Evolutionary conservation across 2,797 vertebrate species (phyloP).

Genomic region (Aulostomus chinensis): DNA sequence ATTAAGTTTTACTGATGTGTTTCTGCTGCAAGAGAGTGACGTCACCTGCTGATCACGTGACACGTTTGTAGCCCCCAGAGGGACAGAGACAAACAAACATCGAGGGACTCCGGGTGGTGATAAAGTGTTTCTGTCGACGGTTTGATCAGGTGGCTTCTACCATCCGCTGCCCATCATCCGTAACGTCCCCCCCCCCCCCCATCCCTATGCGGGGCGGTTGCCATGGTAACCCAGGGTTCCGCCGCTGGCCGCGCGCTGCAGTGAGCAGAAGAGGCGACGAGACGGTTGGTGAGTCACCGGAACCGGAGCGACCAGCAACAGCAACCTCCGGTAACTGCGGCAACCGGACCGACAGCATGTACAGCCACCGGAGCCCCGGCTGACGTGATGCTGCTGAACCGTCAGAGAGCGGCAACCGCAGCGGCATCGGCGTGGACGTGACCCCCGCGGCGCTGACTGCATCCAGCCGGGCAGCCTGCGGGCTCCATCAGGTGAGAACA

Average conservation of each 20-base stretch:
- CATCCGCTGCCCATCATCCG: background rate
- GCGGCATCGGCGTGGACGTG: background rate
- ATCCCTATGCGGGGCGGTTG: slow-evolving; percentile 34
- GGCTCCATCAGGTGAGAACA: background rate
- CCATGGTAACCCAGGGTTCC: slow-evolving; percentile 47
- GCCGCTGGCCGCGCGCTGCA: slow-evolving; percentile 36
- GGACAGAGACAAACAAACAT: no score
- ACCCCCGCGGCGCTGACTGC: background rate
- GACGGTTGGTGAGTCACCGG: slow-evolving; percentile 53
- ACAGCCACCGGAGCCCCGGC: background rate
- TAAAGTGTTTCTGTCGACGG: background rate
- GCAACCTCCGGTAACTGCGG: background rate
- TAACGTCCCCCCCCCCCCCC: slow-evolving; percentile 5
- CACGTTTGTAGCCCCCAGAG: background rate
- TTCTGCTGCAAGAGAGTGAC: background rate
- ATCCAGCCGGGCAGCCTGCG: background rate
- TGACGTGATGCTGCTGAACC: background rate
- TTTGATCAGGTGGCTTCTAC: slow-evolving; percentile 2
- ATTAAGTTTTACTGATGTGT: background rate
- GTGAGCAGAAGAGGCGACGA: slow-evolving; percentile 42
- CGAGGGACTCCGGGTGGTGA: background rate
- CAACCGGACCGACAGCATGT: background rate
- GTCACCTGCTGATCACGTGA: background rate
- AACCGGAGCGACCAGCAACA: background rate
- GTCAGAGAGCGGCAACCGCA: background rate